Evolutionary conservation across 2,888 invertebrate genomes (phyloP).

Genomic region (Pachycephus smyrnensis): DNA sequence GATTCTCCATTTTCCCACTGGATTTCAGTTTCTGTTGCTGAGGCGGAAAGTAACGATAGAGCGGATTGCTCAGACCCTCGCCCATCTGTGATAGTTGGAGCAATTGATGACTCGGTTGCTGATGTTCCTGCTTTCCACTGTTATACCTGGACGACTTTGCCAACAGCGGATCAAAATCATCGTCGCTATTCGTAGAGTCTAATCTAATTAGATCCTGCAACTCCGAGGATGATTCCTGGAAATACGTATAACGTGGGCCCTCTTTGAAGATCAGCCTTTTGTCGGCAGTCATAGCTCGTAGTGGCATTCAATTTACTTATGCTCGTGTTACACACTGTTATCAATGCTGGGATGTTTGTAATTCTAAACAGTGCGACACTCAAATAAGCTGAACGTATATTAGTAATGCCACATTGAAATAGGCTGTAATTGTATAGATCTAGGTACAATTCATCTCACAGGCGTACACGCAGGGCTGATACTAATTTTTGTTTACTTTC

Average conservation of each 20-base stretch:
- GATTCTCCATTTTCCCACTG: constrained; percentile 37
- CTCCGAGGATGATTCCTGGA: constrained; percentile 50
- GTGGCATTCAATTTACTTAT: not conserved
- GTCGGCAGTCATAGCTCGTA: not conserved
- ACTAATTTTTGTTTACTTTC: not conserved
- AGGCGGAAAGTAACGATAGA: constrained; percentile 70
- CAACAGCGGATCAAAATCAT: constrained; percentile 77
- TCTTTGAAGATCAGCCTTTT: not conserved
- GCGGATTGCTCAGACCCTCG: constrained; percentile 67
- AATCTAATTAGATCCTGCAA: constrained; percentile 75
- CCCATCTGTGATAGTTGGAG: constrained; percentile 58
- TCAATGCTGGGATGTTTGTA: not conserved
- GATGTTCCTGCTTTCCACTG: constrained; percentile 58
- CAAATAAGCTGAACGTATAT: not conserved
- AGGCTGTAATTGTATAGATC: not conserved
- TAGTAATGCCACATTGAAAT: not conserved
- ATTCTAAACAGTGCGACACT: not conserved
- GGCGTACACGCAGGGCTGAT: not conserved
- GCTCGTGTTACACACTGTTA: not conserved
- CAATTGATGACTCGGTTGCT: constrained; percentile 53
- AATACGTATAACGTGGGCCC: not conserved
- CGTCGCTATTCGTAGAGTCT: constrained; percentile 75
- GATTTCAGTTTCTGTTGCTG: constrained; percentile 40
- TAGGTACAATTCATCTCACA: not conserved
- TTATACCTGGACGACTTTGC: constrained; percentile 64